A percentile compares a stretch with the other conserved stretches of the same genome.
These are phyloP conservation scores for Papilio helenus DNA, from an alignment of 1,140 invertebrate genomes.

Conservation along the genomic window DNA sequence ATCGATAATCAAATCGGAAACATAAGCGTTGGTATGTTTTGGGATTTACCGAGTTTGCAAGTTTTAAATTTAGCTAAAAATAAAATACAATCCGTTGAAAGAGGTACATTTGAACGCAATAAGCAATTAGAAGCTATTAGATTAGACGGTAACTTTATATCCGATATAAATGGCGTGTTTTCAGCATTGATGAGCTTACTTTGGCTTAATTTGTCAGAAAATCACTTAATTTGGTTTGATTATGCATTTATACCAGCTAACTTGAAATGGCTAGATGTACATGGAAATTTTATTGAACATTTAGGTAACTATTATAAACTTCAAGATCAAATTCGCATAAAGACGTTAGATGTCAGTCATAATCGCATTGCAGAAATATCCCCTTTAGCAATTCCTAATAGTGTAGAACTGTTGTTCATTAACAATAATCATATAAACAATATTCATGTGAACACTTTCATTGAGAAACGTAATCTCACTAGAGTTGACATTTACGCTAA, in stretches of 20 bases:
- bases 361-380: slow-evolving; percentile 92
- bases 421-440: slow-evolving; percentile 94
- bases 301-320: slow-evolving; percentile 93
- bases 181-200: slow-evolving; percentile 90
- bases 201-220: slow-evolving; percentile 94
- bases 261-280: slow-evolving; percentile 95
- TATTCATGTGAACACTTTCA: slow-evolving; percentile 93
- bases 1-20: slow-evolving; percentile 95
- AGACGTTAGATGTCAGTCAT: slow-evolving; percentile 93
- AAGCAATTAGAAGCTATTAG: slow-evolving; percentile 91
- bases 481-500: slow-evolving; percentile 95
- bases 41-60: slow-evolving; percentile 91
- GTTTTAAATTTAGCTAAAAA: slow-evolving; percentile 94
- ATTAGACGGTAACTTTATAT: slow-evolving; percentile 93
- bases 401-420: slow-evolving; percentile 93
- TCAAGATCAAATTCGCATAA: slow-evolving; percentile 89
- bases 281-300: slow-evolving; percentile 93
- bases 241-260: slow-evolving; percentile 94
- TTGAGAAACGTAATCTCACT: slow-evolving; percentile 91
- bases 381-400: slow-evolving; percentile 92
- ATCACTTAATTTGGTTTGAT: slow-evolving; percentile 95
- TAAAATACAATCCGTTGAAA: slow-evolving; percentile 92
- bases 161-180: slow-evolving; percentile 94
- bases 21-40: slow-evolving; percentile 92
- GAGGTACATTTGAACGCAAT: slow-evolving; percentile 92